Base-by-base conservation (phyloP, 2,113 vertebrate genomes). In the Malurus melanocephalus region DNA sequence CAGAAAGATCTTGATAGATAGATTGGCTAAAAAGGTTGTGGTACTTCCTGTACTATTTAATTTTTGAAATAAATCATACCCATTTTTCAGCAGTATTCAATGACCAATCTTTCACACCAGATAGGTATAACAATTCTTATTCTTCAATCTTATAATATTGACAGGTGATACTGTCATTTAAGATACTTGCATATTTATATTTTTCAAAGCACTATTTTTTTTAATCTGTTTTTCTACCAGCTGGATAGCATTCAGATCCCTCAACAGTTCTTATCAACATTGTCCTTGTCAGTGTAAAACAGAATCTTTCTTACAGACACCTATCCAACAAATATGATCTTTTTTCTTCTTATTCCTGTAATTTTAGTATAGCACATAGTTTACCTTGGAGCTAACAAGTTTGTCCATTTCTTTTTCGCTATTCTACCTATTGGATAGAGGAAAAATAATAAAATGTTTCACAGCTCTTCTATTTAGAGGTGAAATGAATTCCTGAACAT, bases 281-380 rank as follows among this genome's bases (percentile, higher is more conserved):
- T 67, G 1, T 8, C 2, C 12, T 0, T 0, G 33, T 2, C 22
- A 51, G 8, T 24, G 11, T 16, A 73, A 65, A 22, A 73, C 8
- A 49, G n/a, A 57, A 33, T 53, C 26, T 61, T 69, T 74, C 57
- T 72, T 49, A 59, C 16, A 76, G 8, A 64, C 30, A 53, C 10
- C 13, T 38, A 40, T 26, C 13, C 9, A 56, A 55, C 7, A 49
- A 45, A 65, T n/a, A 40, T 8, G 10, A 5, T 43, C 9, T 32
- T 71, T 83, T 48, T 62, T 35, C 30, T n/a, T 17, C 0, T 75
- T 81, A 60, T 51, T 78, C 11, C 24, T 87, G 16, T 11, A 80
- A 52, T 60, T 60, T 55, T 67, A 71, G 32, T 71, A 38, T 0
- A 1, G 26, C 20, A 33, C 11, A 43, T 74, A 35, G 18, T 62